Base-by-base conservation (phyloP, 2,888 invertebrate species). In the Plebejus argus region DNA sequence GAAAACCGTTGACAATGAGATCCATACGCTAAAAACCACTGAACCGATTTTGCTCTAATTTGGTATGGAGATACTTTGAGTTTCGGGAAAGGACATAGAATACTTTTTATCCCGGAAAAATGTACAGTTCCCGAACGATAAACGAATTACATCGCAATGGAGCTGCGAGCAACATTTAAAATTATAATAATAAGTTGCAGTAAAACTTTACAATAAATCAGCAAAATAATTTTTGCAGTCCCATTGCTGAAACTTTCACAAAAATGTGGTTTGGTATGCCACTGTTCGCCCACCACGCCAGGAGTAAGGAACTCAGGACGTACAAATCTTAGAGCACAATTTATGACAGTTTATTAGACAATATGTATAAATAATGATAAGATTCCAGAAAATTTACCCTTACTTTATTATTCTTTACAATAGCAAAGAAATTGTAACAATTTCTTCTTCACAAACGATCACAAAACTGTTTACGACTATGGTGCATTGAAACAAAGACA, bases 371-470 rank as follows among this genome's bases (percentile, higher is more conserved):
- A 33, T 71, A 28, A 74, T 49, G 49, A 49, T 45, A 39, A 53
- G 74, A 74, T 74, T 74, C 74, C 74, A 74, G 74, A 28, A 74
- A 74, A 49, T 28, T 74, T 74, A 74, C 49, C 49, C 74, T 74
- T 28, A 74, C 74, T 74, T 74, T 74, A 74, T 28, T 74, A 74
- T 20, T 28, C 49, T 53, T 53, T 53, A 74, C 53, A 74, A 74
- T 2, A 72, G 49, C 79, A 81, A 89, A 88, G 89, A 91, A 91
- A 90, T 91, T 91, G 91, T 86, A 83, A 86, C 90, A 90, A 90
- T 90, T 91, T 90, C 88, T 86, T 85, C 81, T 72, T 74, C 45
- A 70, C 76, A 79, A 78, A 76, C 70, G 20, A 49, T 39, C 75
- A 79, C 80, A 80, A 80, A 77, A 61, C 28, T 56, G 72, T 83